Conservation (phyloP, 2,113 vertebrate species). For the Labeo catla region DNA sequence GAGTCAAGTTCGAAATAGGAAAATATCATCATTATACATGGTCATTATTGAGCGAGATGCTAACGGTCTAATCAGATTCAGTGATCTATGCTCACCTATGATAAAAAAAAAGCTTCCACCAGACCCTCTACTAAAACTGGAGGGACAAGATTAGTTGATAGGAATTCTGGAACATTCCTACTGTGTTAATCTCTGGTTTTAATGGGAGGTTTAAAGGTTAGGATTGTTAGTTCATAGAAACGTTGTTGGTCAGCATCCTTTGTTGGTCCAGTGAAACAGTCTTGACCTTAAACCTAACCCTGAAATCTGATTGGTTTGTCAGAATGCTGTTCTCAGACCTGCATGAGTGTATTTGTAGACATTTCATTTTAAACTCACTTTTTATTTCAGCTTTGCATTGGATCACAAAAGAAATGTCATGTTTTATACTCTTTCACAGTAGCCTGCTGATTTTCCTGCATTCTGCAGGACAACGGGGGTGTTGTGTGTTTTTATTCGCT, state of each 20-base stretch:
- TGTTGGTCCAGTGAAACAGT: not conserved
- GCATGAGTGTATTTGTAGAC: not conserved
- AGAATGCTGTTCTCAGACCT: not conserved
- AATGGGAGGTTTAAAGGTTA: not conserved
- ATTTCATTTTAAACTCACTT: not conserved
- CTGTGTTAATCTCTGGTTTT: not conserved
- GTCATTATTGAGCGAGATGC: no score
- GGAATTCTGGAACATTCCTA: not conserved
- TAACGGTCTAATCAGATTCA: no score
- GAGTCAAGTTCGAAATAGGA: no score
- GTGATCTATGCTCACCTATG: no score
- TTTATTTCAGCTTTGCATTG: not conserved
- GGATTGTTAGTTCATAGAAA: not conserved
- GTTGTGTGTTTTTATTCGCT: not conserved
- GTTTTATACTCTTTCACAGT: slow-evolving; percentile 7
- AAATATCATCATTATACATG: no score
- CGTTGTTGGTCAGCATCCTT: slow-evolving; percentile 3
- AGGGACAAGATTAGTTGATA: not conserved
- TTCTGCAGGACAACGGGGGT: not conserved
- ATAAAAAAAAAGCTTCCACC: no score
- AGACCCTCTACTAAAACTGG: not conserved
- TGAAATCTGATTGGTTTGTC: not conserved
- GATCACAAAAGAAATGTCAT: not conserved
- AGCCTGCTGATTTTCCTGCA: slow-evolving; percentile 9
- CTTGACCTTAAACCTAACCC: not conserved